phyloP scores from a whole-genome alignment of 1,140 invertebrate species.

The Patella vulgata region DNA sequence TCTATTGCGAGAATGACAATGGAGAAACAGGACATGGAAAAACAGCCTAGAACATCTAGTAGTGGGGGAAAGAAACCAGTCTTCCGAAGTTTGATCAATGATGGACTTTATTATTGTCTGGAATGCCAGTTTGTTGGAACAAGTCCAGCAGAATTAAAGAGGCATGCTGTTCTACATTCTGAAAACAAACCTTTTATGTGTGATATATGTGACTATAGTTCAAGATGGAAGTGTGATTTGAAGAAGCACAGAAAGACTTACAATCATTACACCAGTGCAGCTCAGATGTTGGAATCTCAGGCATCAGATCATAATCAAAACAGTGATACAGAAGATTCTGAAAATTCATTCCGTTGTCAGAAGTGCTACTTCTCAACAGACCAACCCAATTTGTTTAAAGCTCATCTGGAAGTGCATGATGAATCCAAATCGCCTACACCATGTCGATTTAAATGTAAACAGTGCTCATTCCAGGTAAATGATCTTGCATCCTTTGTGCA shows the following conservation, averaged over 20 bases:
- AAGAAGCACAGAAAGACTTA: constrained; percentile 65
- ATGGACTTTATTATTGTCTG: constrained; percentile 56
- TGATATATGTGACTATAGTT: constrained; percentile 59
- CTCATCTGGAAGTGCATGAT: constrained; percentile 45
- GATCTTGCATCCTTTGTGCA: constrained; percentile 55
- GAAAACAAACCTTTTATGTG: constrained; percentile 65
- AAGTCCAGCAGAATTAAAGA: constrained; percentile 61
- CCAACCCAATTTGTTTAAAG: constrained; percentile 42
- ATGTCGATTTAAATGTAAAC: constrained; percentile 55
- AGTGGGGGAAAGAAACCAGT: constrained; percentile 29
- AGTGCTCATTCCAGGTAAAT: constrained; percentile 51
- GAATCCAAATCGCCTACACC: constrained; percentile 4
- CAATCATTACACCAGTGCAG: constrained; percentile 41
- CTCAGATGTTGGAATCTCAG: background rate
- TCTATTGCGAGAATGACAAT: constrained; percentile 3
- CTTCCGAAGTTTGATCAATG: constrained; percentile 47
- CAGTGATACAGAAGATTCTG: constrained; percentile 12
- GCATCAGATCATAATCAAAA: constrained; percentile 13
- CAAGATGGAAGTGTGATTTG: constrained; percentile 65
- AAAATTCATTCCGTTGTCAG: constrained; percentile 42
- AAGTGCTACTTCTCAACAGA: constrained; percentile 49
- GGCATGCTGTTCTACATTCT: constrained; percentile 62
- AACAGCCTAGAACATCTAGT: background rate
- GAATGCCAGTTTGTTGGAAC: constrained; percentile 63
- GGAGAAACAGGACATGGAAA: background rate